These are phyloP conservation scores for Mastomys natalensis DNA, from an alignment of 2,113 vertebrate genomes.

Conservation along the genomic window DNA sequence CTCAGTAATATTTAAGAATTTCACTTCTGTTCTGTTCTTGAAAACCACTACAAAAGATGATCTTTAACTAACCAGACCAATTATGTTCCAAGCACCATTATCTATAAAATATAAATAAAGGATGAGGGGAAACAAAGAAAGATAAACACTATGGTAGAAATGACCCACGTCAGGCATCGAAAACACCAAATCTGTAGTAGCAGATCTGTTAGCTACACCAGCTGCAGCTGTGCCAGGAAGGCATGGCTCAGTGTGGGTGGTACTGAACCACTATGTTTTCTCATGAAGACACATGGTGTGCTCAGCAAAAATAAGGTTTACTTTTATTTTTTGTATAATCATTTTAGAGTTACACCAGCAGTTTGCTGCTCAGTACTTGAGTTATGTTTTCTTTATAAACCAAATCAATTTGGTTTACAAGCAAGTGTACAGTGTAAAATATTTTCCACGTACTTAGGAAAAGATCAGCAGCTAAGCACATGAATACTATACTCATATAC, in stretches of 20 bases:
- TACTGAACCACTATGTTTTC: neutral
- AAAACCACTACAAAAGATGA: slow-evolving; percentile 57
- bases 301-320: slow-evolving; percentile 8
- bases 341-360: slow-evolving; percentile 71
- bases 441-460: slow-evolving; percentile 44
- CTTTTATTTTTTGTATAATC: slow-evolving; percentile 49
- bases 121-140: slow-evolving; percentile 47
- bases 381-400: slow-evolving; percentile 64
- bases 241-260: neutral
- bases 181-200: neutral
- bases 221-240: neutral
- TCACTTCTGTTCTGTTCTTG: slow-evolving; percentile 46
- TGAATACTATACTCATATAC: slow-evolving; percentile 32
- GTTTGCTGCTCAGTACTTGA: slow-evolving; percentile 55
- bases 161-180: neutral
- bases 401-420: neutral
- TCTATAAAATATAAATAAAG: slow-evolving; percentile 56
- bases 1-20: slow-evolving; percentile 29
- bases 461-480: slow-evolving; percentile 22
- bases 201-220: neutral
- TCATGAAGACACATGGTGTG: neutral
- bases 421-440: neutral
- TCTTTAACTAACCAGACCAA: slow-evolving; percentile 45
- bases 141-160: neutral
- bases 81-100: neutral